Conservation (phyloP, 2,888 invertebrate genomes). For the Calameuta filiformis region DNA sequence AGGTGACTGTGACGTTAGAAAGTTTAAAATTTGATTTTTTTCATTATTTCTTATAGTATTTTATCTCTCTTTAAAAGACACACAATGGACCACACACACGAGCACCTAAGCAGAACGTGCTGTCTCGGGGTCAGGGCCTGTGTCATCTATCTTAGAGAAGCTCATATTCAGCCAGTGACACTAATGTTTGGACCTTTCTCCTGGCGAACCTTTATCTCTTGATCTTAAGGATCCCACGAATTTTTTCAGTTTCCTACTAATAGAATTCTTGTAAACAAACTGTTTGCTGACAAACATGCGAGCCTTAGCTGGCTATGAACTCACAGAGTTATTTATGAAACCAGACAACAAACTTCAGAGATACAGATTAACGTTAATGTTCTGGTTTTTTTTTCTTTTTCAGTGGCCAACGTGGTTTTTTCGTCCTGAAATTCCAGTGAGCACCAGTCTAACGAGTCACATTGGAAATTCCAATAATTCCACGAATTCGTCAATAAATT, state of each 20-base stretch:
- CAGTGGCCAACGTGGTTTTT: slow-evolving; percentile 60
- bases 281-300: slow-evolving; percentile 21
- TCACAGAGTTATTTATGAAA: not conserved
- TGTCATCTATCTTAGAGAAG: slow-evolving; percentile 57
- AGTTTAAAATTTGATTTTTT: slow-evolving; percentile 17
- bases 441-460: slow-evolving; percentile 38
- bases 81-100: slow-evolving; percentile 55
- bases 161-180: slow-evolving; percentile 55
- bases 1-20: not conserved
- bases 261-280: slow-evolving; percentile 15
- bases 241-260: not conserved
- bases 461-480: slow-evolving; percentile 32
- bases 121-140: slow-evolving; percentile 39
- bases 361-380: not conserved
- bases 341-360: not conserved
- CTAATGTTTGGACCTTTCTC: slow-evolving; percentile 48
- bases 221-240: not conserved
- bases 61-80: slow-evolving; percentile 25
- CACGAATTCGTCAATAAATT: slow-evolving; percentile 28
- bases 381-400: slow-evolving; percentile 30
- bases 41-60: slow-evolving; percentile 7
- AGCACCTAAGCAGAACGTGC: slow-evolving; percentile 26
- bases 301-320: not conserved
- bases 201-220: slow-evolving; percentile 36
- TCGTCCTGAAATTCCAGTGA: slow-evolving; percentile 53